Base-by-base conservation (phyloP, 1,140 invertebrate genomes). In the Eueides isabella region DNA sequence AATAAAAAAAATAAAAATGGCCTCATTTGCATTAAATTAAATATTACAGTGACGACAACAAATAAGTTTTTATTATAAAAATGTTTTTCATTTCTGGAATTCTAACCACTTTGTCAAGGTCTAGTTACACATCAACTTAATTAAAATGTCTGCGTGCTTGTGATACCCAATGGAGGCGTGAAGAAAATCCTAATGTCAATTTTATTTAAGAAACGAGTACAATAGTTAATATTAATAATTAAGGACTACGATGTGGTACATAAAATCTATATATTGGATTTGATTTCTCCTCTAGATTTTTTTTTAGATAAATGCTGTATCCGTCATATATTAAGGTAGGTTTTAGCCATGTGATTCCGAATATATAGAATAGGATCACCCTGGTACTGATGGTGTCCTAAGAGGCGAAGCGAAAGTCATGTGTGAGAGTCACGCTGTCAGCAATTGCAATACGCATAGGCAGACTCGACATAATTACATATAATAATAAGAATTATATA, bases 141-240 rank as follows among this genome's bases (percentile, higher is more conserved):
- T 55, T 55, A 55, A 55, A 23, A 55, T 12, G 48, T 55, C 48
- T 55, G 48, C 48, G 48, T 26, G 48, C 26, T 55, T 55, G 48
- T 55, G 19, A 55, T 55, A 11, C 9, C 26, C n/a, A 14, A 9
- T 26, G 48, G 48, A 55, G 48, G 11, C 48, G 48, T 14, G 23
- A 26, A 55, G 48, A 55, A 55, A 55, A 7, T 55, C 7, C 26
- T 26, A 55, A 55, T 55, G 48, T 55, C 48, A 55, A 55, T 55
- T 55, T 19, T 55, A 26, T 55, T 55, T 55, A 55, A 55, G 48
- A 55, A 11, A 26, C 5, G 5, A 12, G 5, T 38, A 2, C 5
- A 11, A 12, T 6, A 12, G 5, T 38, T 38, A n/a, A n/a, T n/a
- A n/a, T n/a, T n/a, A 19, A 7, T 44, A 1, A 0, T 44, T 19